phyloP scores from a whole-genome alignment of 2,888 invertebrate genomes.

The Drosophila limbata region DNA sequence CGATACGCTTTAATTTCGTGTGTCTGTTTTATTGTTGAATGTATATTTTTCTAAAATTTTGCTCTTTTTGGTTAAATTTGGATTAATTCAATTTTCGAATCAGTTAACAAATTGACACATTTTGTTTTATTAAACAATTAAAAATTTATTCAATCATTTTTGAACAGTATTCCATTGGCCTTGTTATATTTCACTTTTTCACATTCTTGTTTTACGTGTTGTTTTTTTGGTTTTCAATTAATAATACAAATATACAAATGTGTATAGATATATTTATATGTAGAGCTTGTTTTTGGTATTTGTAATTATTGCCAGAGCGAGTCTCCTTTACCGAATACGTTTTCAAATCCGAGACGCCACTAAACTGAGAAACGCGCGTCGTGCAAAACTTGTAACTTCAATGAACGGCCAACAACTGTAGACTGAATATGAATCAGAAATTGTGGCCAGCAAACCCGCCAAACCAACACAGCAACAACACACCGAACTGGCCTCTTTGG shows the following conservation, averaged over 20 bases:
- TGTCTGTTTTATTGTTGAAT: constrained; percentile 36
- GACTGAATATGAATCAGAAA: constrained; percentile 61
- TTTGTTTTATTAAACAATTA: constrained; percentile 15
- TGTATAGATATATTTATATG: constrained; percentile 22
- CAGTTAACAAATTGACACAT: constrained; percentile 45
- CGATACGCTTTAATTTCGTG: constrained; percentile 58
- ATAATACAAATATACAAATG: constrained; percentile 15
- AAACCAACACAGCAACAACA: constrained; percentile 28
- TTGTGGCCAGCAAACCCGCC: constrained; percentile 46
- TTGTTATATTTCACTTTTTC: constrained; percentile 59
- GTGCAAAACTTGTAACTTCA: constrained; percentile 61
- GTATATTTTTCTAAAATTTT: constrained; percentile 25
- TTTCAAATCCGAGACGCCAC: constrained; percentile 33
- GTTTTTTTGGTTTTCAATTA: constrained; percentile 17
- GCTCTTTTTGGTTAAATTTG: constrained; percentile 38
- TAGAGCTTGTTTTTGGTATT: constrained; percentile 35
- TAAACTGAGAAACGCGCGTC: constrained; percentile 41
- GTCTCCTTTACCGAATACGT: constrained; percentile 59
- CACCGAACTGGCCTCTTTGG: constrained; percentile 57
- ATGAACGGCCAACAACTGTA: constrained; percentile 63
- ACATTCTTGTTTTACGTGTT: constrained; percentile 44
- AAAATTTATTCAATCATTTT: constrained; percentile 17
- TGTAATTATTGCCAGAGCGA: constrained; percentile 44
- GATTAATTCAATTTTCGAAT: constrained; percentile 36
- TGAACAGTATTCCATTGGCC: constrained; percentile 40